These are phyloP conservation scores for Zygothrica quintamaculata DNA, from an alignment of 2,888 invertebrate genomes.

Conservation along the genomic window DNA sequence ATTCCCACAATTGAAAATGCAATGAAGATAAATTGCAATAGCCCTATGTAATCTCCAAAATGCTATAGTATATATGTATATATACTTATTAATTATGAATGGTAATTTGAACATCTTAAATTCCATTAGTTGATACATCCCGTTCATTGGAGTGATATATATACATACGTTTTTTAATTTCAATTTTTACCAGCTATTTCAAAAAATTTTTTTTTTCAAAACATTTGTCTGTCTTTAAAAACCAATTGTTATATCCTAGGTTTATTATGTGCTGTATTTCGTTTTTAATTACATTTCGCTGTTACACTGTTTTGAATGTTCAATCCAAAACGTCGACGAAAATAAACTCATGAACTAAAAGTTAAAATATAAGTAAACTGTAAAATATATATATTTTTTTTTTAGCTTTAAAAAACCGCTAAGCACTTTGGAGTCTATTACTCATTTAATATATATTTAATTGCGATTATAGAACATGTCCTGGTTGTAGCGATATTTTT, in stretches of 20 bases:
- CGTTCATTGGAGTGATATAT: slow-evolving; percentile 5
- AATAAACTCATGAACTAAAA: background rate
- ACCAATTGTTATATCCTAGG: background rate
- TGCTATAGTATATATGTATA: slow-evolving; percentile 28
- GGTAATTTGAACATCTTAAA: slow-evolving; percentile 17
- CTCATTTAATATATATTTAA: no score
- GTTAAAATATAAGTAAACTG: no score
- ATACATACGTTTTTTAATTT: slow-evolving; percentile 18
- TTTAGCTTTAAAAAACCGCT: no score
- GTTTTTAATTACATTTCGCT: background rate
- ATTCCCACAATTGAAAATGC: background rate
- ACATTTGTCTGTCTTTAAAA: background rate
- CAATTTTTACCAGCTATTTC: slow-evolving; percentile 6
- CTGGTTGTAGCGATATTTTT: no score
- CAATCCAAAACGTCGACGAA: background rate
- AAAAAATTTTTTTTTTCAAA: no score
- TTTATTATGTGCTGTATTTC: background rate
- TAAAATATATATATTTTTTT: no score
- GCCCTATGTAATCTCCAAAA: slow-evolving; percentile 29
- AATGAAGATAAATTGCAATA: slow-evolving; percentile 41
- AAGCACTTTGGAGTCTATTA: no score
- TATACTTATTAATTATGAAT: slow-evolving; percentile 9
- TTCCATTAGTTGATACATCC: slow-evolving; percentile 2
- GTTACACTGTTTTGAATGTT: background rate
- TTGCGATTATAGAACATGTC: no score